Evolutionary conservation across 2,888 invertebrate genomes (phyloP), one percentile per base, ranked within the genome.

Genomic region (Phyllotreta cruciferae): DNA sequence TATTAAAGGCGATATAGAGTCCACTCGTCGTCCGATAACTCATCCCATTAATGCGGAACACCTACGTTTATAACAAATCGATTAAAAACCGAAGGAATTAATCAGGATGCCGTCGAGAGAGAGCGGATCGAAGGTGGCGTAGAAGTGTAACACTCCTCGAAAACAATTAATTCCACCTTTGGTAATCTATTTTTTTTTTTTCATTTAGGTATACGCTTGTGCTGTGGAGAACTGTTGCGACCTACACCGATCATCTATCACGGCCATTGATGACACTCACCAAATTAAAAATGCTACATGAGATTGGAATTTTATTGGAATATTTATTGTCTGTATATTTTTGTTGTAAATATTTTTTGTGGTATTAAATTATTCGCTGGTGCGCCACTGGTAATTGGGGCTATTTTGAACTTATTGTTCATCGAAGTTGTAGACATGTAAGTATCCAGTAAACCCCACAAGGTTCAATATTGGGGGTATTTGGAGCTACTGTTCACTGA

Each of bases 171-270:
- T 80, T 79, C 79, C 76, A 10, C 60, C 38, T 60, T 56, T 63
- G 73, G 76, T 77, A 77, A 71, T 79, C 52, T 38, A 44, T 53
- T 54, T 44, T 54, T 11, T 37, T n/a, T 47, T 47, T 52, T 52
- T 49, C 34, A n/a, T 50, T 50, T 50, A 50, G 10, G 10, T 58
- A 42, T 44, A 36, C 36, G 41, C 52, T 49, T 58, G 50, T 57
- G 41, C 78, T 77, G 73, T 70, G 67, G 71, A 73, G 79, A 79
- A 52, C 52, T 78, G 74, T 77, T 76, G 70, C 79, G 74, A 76
- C 81, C 81, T 79, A 80, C 80, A 78, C 79, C 74, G 74, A 79
- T 80, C 81, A 82, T 82, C 81, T 81, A 82, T 82, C 82, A 81
- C 79, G 70, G 71, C 77, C 77, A 81, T 79, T 80, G 81, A 81